A percentile compares a stretch with the other conserved stretches of the same genome.
phyloP scores from a whole-genome alignment of 1,140 invertebrate genomes.

The Pinna nobilis region DNA sequence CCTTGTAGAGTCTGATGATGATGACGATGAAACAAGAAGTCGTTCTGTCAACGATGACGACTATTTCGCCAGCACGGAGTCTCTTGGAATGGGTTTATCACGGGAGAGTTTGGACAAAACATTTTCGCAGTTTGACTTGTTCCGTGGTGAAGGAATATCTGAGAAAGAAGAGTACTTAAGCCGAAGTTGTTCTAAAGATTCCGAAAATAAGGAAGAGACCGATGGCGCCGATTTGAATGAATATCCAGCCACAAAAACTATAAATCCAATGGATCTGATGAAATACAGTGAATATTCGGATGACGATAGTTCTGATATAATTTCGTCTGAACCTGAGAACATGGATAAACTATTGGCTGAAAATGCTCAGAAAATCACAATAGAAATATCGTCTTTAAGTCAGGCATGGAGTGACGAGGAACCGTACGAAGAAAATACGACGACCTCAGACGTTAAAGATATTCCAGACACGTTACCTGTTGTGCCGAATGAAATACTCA shows the following conservation, averaged over 20 bases:
- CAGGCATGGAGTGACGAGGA: conserved; percentile 1
- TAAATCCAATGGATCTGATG: neutral
- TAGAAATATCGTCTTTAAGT: conserved; percentile 5
- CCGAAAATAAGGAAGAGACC: neutral
- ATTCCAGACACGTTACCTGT: neutral
- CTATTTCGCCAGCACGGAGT: conserved; percentile 20
- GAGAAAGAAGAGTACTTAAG: conserved; percentile 14
- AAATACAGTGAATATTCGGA: conserved; percentile 17
- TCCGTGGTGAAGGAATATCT: conserved; percentile 10
- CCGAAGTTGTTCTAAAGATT: conserved; percentile 1
- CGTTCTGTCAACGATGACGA: conserved; percentile 16
- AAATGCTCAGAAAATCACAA: neutral
- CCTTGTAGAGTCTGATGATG: conserved; percentile 10
- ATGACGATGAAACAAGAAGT: neutral
- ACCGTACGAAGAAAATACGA: neutral
- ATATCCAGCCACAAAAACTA: neutral
- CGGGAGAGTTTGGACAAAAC: conserved; percentile 20
- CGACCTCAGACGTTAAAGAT: neutral
- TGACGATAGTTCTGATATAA: neutral
- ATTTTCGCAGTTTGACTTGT: conserved; percentile 15
- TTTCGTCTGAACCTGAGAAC: conserved; percentile 10
- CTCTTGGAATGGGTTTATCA: conserved; percentile 11
- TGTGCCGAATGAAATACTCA: conserved; percentile 1
- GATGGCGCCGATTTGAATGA: neutral
- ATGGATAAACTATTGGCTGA: neutral